Conservation (phyloP, 2,888 invertebrate genomes). For the Pediacus dermestoides region DNA sequence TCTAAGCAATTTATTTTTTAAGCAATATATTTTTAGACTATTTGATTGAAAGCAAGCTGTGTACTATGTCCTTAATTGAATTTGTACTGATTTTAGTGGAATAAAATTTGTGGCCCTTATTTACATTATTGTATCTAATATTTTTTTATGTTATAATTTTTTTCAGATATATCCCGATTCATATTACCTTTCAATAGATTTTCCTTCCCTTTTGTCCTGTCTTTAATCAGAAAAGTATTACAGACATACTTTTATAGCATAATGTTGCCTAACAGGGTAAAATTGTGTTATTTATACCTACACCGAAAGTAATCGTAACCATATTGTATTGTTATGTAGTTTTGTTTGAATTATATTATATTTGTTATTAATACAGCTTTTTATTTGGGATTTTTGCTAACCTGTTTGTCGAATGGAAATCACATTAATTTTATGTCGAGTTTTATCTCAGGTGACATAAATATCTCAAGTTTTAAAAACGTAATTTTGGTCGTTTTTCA, state of each 20-base stretch:
- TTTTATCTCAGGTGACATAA: too few species aligned
- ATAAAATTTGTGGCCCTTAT: background rate
- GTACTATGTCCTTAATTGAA: conserved; percentile 4
- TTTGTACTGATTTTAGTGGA: background rate
- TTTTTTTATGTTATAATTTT: conserved; percentile 13
- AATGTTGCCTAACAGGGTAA: too few species aligned
- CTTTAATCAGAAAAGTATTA: too few species aligned
- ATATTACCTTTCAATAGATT: conserved; percentile 37
- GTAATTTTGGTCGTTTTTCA: too few species aligned
- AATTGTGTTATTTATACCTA: conserved; percentile 9
- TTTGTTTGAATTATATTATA: too few species aligned
- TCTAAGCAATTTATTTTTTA: too few species aligned
- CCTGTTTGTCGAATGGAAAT: too few species aligned
- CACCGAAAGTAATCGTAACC: conserved; percentile 8
- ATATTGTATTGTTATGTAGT: background rate
- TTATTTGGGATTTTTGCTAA: too few species aligned
- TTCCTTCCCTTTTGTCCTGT: conserved; percentile 13
- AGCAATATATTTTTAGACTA: background rate
- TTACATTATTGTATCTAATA: conserved; percentile 12
- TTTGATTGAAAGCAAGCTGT: background rate
- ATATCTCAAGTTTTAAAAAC: too few species aligned
- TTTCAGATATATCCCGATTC: conserved; percentile 45
- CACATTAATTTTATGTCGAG: too few species aligned
- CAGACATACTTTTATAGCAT: too few species aligned
- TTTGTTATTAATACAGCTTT: too few species aligned